phyloP scores from a whole-genome alignment of 2,113 vertebrate genomes.

The Semnornis frantzii region DNA sequence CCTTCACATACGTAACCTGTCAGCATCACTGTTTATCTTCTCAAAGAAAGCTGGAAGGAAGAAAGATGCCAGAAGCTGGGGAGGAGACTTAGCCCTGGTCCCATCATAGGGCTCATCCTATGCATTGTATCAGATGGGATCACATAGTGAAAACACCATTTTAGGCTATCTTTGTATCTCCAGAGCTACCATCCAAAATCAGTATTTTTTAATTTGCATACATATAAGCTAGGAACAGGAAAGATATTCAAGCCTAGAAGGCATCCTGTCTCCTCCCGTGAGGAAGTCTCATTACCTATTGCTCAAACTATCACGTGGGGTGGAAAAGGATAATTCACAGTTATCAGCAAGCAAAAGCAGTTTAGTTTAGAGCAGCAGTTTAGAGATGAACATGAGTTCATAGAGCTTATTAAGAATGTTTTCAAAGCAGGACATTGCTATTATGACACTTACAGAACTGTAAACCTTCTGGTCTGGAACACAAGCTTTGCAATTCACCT shows the following conservation, averaged over 20 bases:
- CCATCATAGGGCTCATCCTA: constrained; percentile 16
- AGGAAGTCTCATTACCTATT: constrained; percentile 43
- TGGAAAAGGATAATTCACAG: constrained; percentile 34
- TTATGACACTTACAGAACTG: neutral
- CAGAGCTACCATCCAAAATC: constrained; percentile 52
- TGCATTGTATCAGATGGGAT: constrained; percentile 45
- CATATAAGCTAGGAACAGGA: constrained; percentile 62
- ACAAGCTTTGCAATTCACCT: neutral
- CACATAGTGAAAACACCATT: constrained; percentile 45
- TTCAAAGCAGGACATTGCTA: neutral
- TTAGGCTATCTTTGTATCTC: constrained; percentile 54
- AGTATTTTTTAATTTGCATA: constrained; percentile 64
- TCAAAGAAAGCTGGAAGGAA: constrained; percentile 12
- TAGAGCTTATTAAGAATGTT: neutral
- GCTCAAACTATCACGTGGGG: constrained; percentile 5
- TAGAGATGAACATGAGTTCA: constrained; percentile 10
- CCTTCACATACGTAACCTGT: constrained; percentile 40
- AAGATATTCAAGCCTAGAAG: constrained; percentile 57
- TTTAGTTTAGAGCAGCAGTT: neutral
- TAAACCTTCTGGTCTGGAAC: neutral
- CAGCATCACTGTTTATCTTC: constrained; percentile 50
- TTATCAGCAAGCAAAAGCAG: neutral
- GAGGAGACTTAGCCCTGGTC: constrained; percentile 25
- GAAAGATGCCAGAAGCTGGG: constrained; percentile 61
- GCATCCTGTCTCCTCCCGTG: constrained; percentile 66